phyloP scores from a whole-genome alignment of 1,140 invertebrate species.

The Macrostomum lignano region DNA sequence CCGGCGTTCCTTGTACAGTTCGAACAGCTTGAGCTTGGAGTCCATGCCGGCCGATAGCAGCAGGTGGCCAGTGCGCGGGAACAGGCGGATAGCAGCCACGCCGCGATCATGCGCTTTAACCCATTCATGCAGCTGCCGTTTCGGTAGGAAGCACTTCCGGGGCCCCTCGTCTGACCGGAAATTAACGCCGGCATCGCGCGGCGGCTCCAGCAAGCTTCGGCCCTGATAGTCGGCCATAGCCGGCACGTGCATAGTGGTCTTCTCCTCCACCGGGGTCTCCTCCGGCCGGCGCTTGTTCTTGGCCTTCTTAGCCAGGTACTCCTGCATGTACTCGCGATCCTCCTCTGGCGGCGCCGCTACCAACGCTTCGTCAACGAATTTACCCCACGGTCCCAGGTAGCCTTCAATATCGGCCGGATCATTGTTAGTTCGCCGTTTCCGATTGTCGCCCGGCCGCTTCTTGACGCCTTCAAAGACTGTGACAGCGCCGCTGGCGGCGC shows the following conservation, averaged over 20 bases:
- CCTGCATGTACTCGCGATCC: slow-evolving; percentile 30
- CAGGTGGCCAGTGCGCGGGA: slow-evolving; percentile 71
- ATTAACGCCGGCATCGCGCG: slow-evolving; percentile 67
- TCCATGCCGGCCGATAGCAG: slow-evolving; percentile 86
- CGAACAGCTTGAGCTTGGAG: slow-evolving; percentile 82
- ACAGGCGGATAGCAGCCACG: slow-evolving; percentile 77
- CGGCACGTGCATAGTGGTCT: slow-evolving; percentile 63
- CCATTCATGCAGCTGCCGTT: slow-evolving; percentile 81
- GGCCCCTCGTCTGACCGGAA: slow-evolving; percentile 63
- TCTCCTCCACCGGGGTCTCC: slow-evolving; percentile 65
- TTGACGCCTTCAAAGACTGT: slow-evolving; percentile 57
- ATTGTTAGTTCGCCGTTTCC: slow-evolving; percentile 64
- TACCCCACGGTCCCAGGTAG: slow-evolving; percentile 85
- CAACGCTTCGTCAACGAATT: slow-evolving; percentile 59
- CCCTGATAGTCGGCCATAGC: slow-evolving; percentile 83
- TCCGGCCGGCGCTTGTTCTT: slow-evolving; percentile 29
- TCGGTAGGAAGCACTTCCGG: slow-evolving; percentile 81
- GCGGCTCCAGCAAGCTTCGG: slow-evolving; percentile 63
- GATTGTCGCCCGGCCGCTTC: slow-evolving; percentile 39
- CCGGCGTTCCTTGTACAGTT: slow-evolving; percentile 75
- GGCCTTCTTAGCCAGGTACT: slow-evolving; percentile 55
- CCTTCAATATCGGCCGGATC: slow-evolving; percentile 69
- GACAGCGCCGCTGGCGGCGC: slow-evolving; percentile 30
- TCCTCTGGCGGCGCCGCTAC: slow-evolving; percentile 53
- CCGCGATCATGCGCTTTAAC: slow-evolving; percentile 69